Percentiles rank a stretch among this genome's conserved stretches.
Conservation (phyloP, 2,113 vertebrate genomes). For the Lanius ludovicianus region DNA sequence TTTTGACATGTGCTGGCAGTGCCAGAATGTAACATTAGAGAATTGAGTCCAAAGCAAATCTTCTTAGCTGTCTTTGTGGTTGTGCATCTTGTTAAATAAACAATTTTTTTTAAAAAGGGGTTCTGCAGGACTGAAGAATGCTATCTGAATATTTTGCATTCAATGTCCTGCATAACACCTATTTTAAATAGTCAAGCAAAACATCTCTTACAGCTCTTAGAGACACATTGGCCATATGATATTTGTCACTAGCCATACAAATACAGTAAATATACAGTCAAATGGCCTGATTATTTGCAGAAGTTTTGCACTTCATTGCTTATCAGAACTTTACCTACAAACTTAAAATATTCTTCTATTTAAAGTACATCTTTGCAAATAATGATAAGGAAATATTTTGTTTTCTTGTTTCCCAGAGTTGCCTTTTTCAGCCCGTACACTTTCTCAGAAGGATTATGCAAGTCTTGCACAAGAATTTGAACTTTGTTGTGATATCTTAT, state of each 20-base stretch:
- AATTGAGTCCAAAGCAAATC: background rate
- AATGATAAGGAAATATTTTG: slow-evolving; percentile 2
- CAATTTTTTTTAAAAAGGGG: background rate
- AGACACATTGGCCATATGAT: background rate
- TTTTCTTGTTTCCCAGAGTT: background rate
- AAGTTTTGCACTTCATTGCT: background rate
- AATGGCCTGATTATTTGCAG: background rate
- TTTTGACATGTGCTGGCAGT: background rate
- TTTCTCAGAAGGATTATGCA: background rate
- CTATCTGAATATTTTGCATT: background rate
- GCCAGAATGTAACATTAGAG: background rate
- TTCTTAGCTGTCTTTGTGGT: background rate
- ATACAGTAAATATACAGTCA: background rate
- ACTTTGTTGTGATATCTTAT: slow-evolving; percentile 33
- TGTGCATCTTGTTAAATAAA: background rate
- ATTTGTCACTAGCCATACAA: background rate
- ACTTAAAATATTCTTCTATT: background rate
- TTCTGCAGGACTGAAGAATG: background rate
- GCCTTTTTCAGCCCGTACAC: background rate
- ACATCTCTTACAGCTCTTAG: background rate
- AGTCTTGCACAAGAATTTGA: slow-evolving; percentile 9
- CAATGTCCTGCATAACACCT: background rate
- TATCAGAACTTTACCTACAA: background rate
- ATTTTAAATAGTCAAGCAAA: background rate
- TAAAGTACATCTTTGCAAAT: background rate